These are phyloP conservation scores for Griposia aprilina DNA, from an alignment of 2,888 invertebrate genomes.

Conservation along the genomic window DNA sequence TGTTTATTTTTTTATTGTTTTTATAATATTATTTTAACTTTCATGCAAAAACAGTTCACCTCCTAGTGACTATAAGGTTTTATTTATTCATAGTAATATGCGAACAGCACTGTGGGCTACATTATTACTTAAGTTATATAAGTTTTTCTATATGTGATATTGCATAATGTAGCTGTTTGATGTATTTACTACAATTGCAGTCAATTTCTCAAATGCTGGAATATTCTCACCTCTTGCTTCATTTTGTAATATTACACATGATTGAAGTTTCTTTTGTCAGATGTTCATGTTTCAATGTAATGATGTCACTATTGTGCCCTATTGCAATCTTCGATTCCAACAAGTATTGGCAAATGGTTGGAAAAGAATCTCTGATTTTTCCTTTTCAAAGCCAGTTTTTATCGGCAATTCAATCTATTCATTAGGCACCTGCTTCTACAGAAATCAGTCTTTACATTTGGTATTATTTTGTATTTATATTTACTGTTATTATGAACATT, in stretches of 20 bases:
- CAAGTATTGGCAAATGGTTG: conserved; percentile 26
- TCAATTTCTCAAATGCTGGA: neutral
- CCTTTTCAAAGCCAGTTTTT: neutral
- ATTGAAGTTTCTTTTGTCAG: conserved; percentile 35
- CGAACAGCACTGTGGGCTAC: no score
- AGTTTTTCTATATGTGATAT: no score
- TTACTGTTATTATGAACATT: neutral
- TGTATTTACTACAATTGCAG: neutral
- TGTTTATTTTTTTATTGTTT: no score
- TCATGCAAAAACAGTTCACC: no score
- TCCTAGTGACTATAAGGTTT: no score
- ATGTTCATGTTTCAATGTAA: conserved; percentile 12
- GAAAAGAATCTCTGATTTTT: conserved; percentile 6
- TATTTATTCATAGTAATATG: no score
- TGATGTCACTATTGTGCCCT: conserved; percentile 12
- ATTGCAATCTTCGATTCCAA: conserved; percentile 30
- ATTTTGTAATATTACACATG: conserved; percentile 14
- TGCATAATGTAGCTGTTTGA: neutral
- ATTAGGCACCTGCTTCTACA: neutral
- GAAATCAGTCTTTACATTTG: neutral
- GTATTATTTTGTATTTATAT: neutral
- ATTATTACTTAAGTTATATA: no score
- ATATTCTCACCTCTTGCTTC: conserved; percentile 1
- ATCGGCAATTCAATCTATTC: neutral
- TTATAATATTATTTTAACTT: no score